These are phyloP conservation scores for Archocentrus centrarchus DNA, from an alignment of 2,113 vertebrate species.

Conservation along the genomic window DNA sequence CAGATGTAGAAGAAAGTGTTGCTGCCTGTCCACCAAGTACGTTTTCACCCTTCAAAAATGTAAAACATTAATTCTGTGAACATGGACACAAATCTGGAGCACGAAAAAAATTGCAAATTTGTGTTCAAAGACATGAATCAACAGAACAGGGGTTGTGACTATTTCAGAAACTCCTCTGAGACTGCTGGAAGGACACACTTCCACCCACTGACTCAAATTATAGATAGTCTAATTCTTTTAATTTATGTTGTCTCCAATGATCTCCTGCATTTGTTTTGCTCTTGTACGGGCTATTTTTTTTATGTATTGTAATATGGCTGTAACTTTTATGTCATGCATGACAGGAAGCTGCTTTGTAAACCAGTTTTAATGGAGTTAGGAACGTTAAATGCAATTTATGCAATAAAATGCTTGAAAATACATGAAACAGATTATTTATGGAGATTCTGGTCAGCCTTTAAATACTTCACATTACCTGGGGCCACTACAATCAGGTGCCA, in stretches of 20 bases:
- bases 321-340: not conserved
- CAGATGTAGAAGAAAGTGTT: not conserved
- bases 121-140: not conserved
- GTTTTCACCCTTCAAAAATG: not conserved
- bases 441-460: not conserved
- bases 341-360: not conserved
- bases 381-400: not conserved
- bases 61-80: not conserved
- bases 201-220: not conserved
- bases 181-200: not conserved
- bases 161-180: not conserved
- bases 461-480: constrained; percentile 1
- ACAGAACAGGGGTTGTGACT: not conserved
- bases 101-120: not conserved
- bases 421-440: not conserved
- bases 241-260: not conserved
- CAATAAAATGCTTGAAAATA: not conserved
- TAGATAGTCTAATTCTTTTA: not conserved
- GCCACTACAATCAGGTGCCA: not conserved
- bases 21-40: not conserved
- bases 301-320: not conserved
- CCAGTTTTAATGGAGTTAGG: not conserved
- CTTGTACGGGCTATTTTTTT: not conserved
- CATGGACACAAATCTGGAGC: not conserved
- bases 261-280: not conserved